Evolutionary conservation across 2,113 vertebrate genomes (phyloP).

Genomic region (Malaclemys terrapin): DNA sequence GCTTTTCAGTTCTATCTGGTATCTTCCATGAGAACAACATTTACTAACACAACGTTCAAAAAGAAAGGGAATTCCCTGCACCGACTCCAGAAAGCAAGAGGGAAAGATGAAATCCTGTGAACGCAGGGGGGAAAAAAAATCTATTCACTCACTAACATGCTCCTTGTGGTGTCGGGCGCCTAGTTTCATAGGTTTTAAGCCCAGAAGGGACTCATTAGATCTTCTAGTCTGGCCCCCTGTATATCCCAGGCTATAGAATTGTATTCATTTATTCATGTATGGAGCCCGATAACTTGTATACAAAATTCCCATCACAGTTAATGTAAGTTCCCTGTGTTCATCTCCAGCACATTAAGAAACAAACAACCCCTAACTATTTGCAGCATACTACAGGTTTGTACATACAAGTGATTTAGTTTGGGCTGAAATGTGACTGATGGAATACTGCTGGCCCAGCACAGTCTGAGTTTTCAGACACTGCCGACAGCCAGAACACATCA

Average conservation of each 20-base stretch:
- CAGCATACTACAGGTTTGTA: neutral
- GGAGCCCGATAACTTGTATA: neutral
- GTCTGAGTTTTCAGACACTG: neutral
- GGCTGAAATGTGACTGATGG: neutral
- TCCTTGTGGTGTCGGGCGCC: neutral
- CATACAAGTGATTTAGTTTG: neutral
- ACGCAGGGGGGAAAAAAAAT: neutral
- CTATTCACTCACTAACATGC: neutral
- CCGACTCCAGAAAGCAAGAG: neutral
- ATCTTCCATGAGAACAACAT: neutral
- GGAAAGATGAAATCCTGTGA: neutral
- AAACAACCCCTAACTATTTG: neutral
- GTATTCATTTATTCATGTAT: neutral
- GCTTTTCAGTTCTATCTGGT: neutral
- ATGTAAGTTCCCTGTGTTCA: neutral
- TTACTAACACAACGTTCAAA: neutral
- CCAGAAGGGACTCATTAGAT: neutral
- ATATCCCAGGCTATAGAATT: neutral
- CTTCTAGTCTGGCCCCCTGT: neutral
- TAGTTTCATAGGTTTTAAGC: neutral
- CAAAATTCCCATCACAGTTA: neutral
- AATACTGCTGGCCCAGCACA: neutral
- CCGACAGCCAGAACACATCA: neutral
- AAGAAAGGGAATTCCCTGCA: neutral
- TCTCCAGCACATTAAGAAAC: neutral